Conservation (phyloP, 2,888 invertebrate species). For the Boloria euphrosyne region DNA sequence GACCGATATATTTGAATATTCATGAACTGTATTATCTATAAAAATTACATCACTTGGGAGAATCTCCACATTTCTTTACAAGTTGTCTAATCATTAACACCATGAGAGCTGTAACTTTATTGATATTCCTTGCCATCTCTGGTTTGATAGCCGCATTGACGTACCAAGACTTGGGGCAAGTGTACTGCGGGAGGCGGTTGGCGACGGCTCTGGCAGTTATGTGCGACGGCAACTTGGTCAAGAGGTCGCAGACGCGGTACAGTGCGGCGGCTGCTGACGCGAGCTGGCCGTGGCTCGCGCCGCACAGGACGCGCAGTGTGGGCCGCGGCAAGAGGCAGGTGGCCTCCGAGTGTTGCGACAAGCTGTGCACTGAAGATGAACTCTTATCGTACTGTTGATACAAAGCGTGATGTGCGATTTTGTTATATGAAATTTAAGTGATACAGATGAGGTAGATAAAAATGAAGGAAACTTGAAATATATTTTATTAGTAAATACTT, state of each 20-base stretch:
- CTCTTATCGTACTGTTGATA: constrained; percentile 47
- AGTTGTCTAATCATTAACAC: constrained; percentile 13
- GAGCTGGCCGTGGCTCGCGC: too few species aligned
- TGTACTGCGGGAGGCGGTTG: constrained; percentile 45
- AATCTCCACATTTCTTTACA: background rate
- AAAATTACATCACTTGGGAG: too few species aligned
- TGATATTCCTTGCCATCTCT: constrained; percentile 14
- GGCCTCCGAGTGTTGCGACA: constrained; percentile 52
- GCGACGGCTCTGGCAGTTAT: constrained; percentile 34
- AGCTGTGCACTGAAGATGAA: constrained; percentile 48
- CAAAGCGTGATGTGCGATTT: too few species aligned
- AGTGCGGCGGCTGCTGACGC: too few species aligned
- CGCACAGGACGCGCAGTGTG: too few species aligned
- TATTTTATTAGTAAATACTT: too few species aligned
- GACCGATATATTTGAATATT: constrained; percentile 4
- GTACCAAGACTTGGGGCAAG: constrained; percentile 15
- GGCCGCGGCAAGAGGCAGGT: constrained; percentile 41
- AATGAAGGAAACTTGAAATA: too few species aligned
- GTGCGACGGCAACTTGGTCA: constrained; percentile 25
- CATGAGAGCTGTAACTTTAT: constrained; percentile 32
- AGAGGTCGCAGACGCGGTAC: background rate
- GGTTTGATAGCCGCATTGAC: too few species aligned
- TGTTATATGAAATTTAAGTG: too few species aligned
- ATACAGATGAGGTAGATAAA: too few species aligned
- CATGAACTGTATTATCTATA: background rate